Evolutionary conservation across 2,113 vertebrate species (phyloP).

Genomic region (Miniopterus natalensis): DNA sequence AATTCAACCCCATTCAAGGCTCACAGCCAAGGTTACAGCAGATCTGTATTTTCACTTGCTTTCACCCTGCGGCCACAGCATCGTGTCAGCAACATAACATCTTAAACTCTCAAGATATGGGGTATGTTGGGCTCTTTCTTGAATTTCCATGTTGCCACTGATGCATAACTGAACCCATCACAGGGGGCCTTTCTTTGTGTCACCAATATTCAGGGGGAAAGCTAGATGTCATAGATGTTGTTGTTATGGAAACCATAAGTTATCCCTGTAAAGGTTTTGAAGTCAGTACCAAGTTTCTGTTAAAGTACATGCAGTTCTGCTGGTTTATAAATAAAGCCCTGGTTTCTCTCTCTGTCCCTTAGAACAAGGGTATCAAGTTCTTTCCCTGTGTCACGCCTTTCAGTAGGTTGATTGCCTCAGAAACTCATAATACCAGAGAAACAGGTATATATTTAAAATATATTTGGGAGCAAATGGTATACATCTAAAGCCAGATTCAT

Average conservation of each 20-base stretch:
- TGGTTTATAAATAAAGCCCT: not conserved
- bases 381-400: not conserved
- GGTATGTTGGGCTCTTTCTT: slow-evolving; percentile 54
- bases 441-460: slow-evolving; percentile 49
- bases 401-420: not conserved
- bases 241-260: slow-evolving; percentile 77
- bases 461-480: not conserved
- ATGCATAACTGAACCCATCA: slow-evolving; percentile 55
- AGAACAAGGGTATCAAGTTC: slow-evolving; percentile 28
- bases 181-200: slow-evolving; percentile 34
- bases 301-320: slow-evolving; percentile 15
- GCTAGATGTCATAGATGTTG: not conserved
- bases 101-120: slow-evolving; percentile 41
- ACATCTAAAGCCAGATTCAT: slow-evolving; percentile 55
- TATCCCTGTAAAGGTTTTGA: slow-evolving; percentile 66
- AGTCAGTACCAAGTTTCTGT: slow-evolving; percentile 75
- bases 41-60: slow-evolving; percentile 56
- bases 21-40: not conserved
- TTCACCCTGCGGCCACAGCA: not conserved
- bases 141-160: slow-evolving; percentile 66
- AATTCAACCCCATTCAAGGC: not conserved
- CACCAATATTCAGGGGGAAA: slow-evolving; percentile 59
- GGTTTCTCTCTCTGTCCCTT: slow-evolving; percentile 39
- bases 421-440: not conserved
- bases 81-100: slow-evolving; percentile 28